Percentiles rank a stretch among this genome's conserved stretches.
These are phyloP conservation scores for Rhinophrynus dorsalis DNA, from an alignment of 2,797 vertebrate species.

Conservation along the genomic window DNA sequence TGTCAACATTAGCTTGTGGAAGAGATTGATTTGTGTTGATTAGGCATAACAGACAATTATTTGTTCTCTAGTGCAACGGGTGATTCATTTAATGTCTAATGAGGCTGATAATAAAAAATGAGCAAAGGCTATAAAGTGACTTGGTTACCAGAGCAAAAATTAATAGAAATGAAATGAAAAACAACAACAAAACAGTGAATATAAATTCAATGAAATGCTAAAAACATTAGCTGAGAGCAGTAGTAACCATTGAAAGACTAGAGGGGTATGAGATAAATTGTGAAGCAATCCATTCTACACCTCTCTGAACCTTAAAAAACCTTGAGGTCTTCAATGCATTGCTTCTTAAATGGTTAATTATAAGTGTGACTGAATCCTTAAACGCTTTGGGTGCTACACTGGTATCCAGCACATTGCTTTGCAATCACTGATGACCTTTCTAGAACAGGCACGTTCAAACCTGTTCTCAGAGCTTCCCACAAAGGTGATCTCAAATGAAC, in stretches of 20 bases:
- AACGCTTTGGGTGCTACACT: too few relatives aligned
- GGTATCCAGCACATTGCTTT: too few relatives aligned
- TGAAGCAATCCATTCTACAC: too few relatives aligned
- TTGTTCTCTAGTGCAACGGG: slow-evolving; percentile 38
- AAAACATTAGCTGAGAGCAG: neutral
- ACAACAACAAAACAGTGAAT: neutral
- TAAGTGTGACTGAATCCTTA: too few relatives aligned
- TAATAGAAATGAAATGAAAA: slow-evolving; percentile 1
- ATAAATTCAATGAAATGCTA: neutral
- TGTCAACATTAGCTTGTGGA: slow-evolving; percentile 32
- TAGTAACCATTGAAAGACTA: neutral
- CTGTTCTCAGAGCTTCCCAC: too few relatives aligned
- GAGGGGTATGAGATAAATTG: too few relatives aligned
- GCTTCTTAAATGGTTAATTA: too few relatives aligned
- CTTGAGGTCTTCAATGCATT: too few relatives aligned
- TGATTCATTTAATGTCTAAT: slow-evolving; percentile 36
- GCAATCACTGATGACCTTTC: too few relatives aligned
- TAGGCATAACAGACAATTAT: slow-evolving; percentile 35
- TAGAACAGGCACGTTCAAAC: too few relatives aligned
- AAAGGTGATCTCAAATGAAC: too few relatives aligned
- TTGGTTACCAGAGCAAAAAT: slow-evolving; percentile 1
- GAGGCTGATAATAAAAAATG: slow-evolving; percentile 35
- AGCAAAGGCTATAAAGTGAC: slow-evolving; percentile 10
- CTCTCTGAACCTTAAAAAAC: too few relatives aligned
- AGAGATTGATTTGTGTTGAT: slow-evolving; percentile 42